These are phyloP conservation scores for Pegea sp. DNA, from an alignment of 23 tunicate genomes.

Conservation along the genomic window DNA sequence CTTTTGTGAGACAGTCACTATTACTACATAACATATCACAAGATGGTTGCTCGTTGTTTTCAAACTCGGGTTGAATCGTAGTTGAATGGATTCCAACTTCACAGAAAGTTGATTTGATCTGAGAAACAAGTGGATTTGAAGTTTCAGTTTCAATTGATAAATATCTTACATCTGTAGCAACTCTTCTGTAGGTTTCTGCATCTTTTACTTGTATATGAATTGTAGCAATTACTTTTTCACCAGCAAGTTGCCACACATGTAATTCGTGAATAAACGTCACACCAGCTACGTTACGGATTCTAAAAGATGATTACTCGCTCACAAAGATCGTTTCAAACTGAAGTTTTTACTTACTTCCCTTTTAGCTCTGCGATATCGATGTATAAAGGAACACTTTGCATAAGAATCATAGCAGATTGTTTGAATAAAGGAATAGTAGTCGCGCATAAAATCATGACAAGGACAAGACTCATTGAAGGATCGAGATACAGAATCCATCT, in stretches of 20 bases:
- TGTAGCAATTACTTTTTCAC: conserved; percentile 71
- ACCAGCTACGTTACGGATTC: too few relatives aligned
- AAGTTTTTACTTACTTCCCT: conserved; percentile 22
- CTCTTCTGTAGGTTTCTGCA: conserved; percentile 24
- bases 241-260: conserved; percentile 92
- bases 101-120: too few relatives aligned
- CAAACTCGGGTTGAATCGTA: conserved; percentile 92
- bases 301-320: neutral
- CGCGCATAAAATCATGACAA: conserved; percentile 42
- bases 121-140: too few relatives aligned
- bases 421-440: conserved; percentile 78
- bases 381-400: conserved; percentile 74
- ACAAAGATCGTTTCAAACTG: neutral
- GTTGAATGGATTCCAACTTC: conserved; percentile 67
- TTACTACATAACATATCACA: too few relatives aligned
- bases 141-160: too few relatives aligned
- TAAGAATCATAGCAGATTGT: conserved; percentile 59
- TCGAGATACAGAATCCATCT: conserved; percentile 79
- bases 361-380: conserved; percentile 23
- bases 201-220: conserved; percentile 60
- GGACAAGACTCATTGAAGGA: conserved; percentile 54
- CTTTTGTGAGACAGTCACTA: too few relatives aligned
- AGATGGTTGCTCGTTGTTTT: conserved; percentile 5
- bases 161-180: conserved; percentile 66
- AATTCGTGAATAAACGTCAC: conserved; percentile 51